Evolutionary conservation across 2,888 invertebrate species (phyloP).

Genomic region (Micropterix aruncella): DNA sequence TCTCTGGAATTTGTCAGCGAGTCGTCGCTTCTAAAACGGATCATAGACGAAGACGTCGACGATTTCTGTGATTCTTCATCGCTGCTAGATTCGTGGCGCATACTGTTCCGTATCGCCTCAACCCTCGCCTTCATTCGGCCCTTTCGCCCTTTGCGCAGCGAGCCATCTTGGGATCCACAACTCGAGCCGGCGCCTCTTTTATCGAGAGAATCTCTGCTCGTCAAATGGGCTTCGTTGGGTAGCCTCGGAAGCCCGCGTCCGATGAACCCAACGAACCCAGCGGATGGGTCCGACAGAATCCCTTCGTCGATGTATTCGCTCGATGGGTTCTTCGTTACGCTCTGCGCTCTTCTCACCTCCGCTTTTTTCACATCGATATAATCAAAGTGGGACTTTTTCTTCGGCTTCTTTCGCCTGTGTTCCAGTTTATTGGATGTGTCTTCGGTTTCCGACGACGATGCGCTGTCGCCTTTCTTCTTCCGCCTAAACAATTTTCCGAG

Average conservation of each 20-base stretch:
- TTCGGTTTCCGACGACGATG: constrained; percentile 38
- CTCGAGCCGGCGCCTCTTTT: constrained; percentile 22
- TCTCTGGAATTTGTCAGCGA: constrained; percentile 45
- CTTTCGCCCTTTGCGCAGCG: constrained; percentile 38
- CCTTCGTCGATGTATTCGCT: constrained; percentile 34
- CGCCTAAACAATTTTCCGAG: constrained; percentile 65
- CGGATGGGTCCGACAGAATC: constrained; percentile 43
- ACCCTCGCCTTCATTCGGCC: constrained; percentile 50
- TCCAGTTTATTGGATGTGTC: constrained; percentile 28
- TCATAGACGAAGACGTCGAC: constrained; percentile 46
- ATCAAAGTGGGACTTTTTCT: constrained; percentile 49
- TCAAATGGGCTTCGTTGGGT: constrained; percentile 20
- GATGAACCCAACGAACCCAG: constrained; percentile 32
- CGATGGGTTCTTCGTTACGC: constrained; percentile 27
- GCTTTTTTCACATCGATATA: constrained; percentile 41
- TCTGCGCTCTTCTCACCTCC: constrained; percentile 35
- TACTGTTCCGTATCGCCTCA: constrained; percentile 48
- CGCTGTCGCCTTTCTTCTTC: constrained; percentile 54
- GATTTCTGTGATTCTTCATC: constrained; percentile 59
- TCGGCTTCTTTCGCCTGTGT: constrained; percentile 24
- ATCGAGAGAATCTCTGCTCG: constrained; percentile 26
- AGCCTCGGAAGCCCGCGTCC: constrained; percentile 22
- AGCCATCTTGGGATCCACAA: constrained; percentile 35
- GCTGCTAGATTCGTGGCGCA: constrained; percentile 50
- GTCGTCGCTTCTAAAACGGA: constrained; percentile 55